Percentiles rank a stretch among this genome's conserved stretches.
Evolutionary conservation across 2,888 invertebrate genomes (phyloP).

Genomic region (Nomada hirtipes): DNA sequence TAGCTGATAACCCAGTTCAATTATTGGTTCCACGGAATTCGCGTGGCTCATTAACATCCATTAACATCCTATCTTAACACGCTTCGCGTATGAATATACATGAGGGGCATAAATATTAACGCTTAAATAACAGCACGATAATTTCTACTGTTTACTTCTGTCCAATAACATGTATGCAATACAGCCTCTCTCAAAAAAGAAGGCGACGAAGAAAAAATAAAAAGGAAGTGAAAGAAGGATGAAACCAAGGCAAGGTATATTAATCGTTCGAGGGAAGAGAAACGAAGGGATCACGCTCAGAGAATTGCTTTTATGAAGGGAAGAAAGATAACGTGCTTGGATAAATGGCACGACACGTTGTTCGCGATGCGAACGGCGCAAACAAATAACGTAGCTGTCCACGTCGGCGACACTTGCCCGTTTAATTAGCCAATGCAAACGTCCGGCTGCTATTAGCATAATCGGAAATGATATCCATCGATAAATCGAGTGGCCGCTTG

Average conservation of each 20-base stretch:
- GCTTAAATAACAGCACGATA: slow-evolving; percentile 30
- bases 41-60: slow-evolving; percentile 38
- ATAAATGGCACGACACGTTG: slow-evolving; percentile 41
- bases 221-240: neutral
- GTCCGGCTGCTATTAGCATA: slow-evolving; percentile 58
- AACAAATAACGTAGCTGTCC: slow-evolving; percentile 60
- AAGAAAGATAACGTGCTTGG: slow-evolving; percentile 10
- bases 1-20: slow-evolving; percentile 21
- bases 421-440: slow-evolving; percentile 45
- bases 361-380: slow-evolving; percentile 56
- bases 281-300: neutral
- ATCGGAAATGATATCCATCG: slow-evolving; percentile 64
- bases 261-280: neutral
- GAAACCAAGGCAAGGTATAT: neutral
- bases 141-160: slow-evolving; percentile 29
- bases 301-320: slow-evolving; percentile 13
- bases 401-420: slow-evolving; percentile 42
- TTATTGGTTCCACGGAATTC: slow-evolving; percentile 31
- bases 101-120: slow-evolving; percentile 32
- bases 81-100: slow-evolving; percentile 38
- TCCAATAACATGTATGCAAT: slow-evolving; percentile 9
- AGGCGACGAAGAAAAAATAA: neutral
- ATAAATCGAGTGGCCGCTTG: slow-evolving; percentile 49
- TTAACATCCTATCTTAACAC: slow-evolving; percentile 46
- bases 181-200: neutral